Conservation (phyloP, 2,888 invertebrate species). For the Tetragonisca angustula region DNA sequence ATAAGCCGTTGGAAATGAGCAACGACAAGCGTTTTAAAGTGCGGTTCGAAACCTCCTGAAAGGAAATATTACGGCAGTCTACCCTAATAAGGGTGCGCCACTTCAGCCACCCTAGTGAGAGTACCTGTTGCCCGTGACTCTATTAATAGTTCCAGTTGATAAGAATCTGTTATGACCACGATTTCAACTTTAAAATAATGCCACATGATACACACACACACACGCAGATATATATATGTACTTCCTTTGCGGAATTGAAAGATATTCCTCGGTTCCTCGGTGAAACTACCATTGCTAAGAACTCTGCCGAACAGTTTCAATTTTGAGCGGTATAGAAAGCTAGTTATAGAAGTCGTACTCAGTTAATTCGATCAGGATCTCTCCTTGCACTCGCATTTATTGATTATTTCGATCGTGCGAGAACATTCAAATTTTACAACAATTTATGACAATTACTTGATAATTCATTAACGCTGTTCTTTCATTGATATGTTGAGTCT, state of each 20-base stretch:
- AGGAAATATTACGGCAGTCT: slow-evolving; percentile 68
- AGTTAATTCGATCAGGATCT: neutral
- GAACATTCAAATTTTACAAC: neutral
- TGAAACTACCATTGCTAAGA: neutral
- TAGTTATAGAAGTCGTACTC: too few relatives aligned
- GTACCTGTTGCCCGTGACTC: slow-evolving; percentile 70
- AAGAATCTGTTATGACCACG: slow-evolving; percentile 60
- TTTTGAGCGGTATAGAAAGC: neutral
- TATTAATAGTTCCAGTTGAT: slow-evolving; percentile 69
- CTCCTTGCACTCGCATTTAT: neutral
- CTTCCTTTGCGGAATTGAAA: neutral
- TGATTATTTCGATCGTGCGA: too few relatives aligned
- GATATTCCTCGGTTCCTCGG: neutral
- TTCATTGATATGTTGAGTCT: too few relatives aligned
- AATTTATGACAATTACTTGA: neutral
- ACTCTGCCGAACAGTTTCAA: neutral
- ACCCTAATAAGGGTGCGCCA: slow-evolving; percentile 67
- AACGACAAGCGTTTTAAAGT: slow-evolving; percentile 71
- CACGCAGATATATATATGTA: neutral
- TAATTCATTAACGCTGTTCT: neutral
- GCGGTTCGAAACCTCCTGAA: slow-evolving; percentile 65
- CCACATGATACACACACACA: neutral
- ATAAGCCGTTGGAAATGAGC: slow-evolving; percentile 74
- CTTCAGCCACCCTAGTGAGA: slow-evolving; percentile 44
- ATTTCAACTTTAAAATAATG: slow-evolving; percentile 36